Evolutionary conservation across 2,797 vertebrate genomes (phyloP).

Genomic region (Cuculus canorus): DNA sequence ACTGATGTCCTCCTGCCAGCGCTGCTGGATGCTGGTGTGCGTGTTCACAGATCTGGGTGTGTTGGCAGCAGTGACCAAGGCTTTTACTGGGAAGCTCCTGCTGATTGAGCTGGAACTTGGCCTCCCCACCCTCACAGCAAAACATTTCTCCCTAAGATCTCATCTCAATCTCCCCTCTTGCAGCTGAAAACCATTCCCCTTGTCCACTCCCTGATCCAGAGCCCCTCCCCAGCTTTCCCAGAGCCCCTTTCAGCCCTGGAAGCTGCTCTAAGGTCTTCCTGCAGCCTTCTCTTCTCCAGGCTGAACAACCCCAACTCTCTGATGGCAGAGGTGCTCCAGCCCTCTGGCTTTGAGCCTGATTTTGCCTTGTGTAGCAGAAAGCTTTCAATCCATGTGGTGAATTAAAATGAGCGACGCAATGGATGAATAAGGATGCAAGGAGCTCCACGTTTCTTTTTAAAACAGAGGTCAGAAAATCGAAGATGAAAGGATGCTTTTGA

Average conservation of each 20-base stretch:
- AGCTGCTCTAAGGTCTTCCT: too few relatives aligned
- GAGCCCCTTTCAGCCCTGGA: too few relatives aligned
- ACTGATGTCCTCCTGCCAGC: background rate
- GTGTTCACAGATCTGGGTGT: accelerated
- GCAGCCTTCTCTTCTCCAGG: too few relatives aligned
- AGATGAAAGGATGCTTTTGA: background rate
- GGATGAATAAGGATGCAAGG: background rate
- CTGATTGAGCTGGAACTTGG: background rate
- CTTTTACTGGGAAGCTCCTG: background rate
- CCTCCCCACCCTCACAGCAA: too few relatives aligned
- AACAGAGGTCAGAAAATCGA: background rate
- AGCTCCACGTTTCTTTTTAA: background rate
- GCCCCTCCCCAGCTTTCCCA: too few relatives aligned
- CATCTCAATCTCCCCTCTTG: too few relatives aligned
- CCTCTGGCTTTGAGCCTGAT: background rate
- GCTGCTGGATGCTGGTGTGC: accelerated
- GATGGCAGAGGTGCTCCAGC: too few relatives aligned
- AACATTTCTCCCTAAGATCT: too few relatives aligned
- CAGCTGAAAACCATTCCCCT: too few relatives aligned
- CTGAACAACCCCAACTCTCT: too few relatives aligned
- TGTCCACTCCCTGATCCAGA: too few relatives aligned
- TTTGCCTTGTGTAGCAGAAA: background rate
- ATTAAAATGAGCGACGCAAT: background rate
- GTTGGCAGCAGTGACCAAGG: background rate
- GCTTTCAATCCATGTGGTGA: background rate